phyloP scores from a whole-genome alignment of 1,140 invertebrate species.

The Musca domestica region DNA sequence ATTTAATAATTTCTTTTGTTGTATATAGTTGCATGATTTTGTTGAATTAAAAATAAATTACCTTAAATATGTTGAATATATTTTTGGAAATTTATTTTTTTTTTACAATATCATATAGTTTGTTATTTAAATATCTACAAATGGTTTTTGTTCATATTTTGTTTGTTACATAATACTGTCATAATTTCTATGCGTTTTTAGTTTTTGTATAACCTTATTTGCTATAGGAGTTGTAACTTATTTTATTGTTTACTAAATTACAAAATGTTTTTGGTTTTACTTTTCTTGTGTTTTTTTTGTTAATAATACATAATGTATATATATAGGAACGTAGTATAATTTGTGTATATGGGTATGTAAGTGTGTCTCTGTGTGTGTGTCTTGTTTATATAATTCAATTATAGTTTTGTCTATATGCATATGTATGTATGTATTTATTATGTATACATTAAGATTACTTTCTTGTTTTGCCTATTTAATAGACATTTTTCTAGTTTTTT shows the following conservation, averaged over 20 bases:
- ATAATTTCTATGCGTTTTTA: conserved; percentile 15
- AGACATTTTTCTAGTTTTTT: conserved; percentile 1
- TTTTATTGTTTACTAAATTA: conserved; percentile 14
- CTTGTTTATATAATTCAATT: conserved; percentile 18
- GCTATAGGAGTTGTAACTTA: conserved; percentile 17
- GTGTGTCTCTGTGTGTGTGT: too few species aligned
- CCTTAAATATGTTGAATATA: background rate
- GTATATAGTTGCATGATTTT: background rate
- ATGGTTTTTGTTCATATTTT: background rate
- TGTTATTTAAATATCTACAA: conserved; percentile 13
- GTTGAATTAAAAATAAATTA: background rate
- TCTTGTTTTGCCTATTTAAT: conserved; percentile 20
- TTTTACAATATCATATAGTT: background rate
- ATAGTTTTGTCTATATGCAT: conserved; percentile 1
- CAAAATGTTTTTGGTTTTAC: conserved; percentile 6
- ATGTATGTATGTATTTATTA: background rate
- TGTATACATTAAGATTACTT: conserved; percentile 10
- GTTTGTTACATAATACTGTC: background rate
- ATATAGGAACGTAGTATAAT: conserved; percentile 19
- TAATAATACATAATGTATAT: conserved; percentile 9
- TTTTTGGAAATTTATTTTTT: conserved; percentile 18
- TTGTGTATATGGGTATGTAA: conserved; percentile 2
- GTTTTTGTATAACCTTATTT: conserved; percentile 18
- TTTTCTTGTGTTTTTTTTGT: conserved; percentile 1
- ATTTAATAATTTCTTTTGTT: background rate